Base-by-base conservation (phyloP, 1,140 invertebrate genomes). In the Penaeus indicus region DNA sequence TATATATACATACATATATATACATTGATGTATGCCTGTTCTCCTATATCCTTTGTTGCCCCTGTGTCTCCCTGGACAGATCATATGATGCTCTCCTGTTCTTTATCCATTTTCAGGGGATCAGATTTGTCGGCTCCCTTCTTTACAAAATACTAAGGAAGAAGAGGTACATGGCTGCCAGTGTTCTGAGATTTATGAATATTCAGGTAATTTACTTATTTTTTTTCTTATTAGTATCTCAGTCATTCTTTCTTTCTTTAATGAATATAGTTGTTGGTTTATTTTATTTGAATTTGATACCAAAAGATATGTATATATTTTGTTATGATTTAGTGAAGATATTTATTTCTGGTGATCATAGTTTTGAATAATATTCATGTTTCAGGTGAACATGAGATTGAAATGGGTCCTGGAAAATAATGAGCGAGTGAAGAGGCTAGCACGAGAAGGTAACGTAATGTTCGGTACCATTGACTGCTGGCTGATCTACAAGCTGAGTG, bases 391-490 rank as follows among this genome's bases (percentile, higher is more conserved):
- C 1, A 93, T 96, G 89, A 93, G 97, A 81, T 93, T 99, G 77
- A 92, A 95, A 32, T 97, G 97, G 96, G 95, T 95, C 7, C 92
- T 98, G 27, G 93, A 96, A 84, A 95, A 97, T 90, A 94, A 96
- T 87, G 93, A 95, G 21, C 94, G 93, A 42, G 93, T 98, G 13
- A 94, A 94, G 91, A 92, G 95, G 60, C 95, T 95, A 42, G 92
- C 95, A 22, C 91, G 92, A 47, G 93, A 94, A 72, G 94, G 95
- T 32, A 94, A 95, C 89, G 95, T 96, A 1, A 93, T 96, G 91
- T 97, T 98, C 92, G 98, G 98, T n/a, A 97, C 97, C 47, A 93
- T 99, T 22, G 98, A 99, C 92, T 97, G 97, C 3, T 99, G 97
- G 97, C 94, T 99, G 61, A 92, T 99, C 54, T 96, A 98, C 93